Evolutionary conservation across 2,797 vertebrate species (phyloP).

Genomic region (Atherinosoma microstoma): DNA sequence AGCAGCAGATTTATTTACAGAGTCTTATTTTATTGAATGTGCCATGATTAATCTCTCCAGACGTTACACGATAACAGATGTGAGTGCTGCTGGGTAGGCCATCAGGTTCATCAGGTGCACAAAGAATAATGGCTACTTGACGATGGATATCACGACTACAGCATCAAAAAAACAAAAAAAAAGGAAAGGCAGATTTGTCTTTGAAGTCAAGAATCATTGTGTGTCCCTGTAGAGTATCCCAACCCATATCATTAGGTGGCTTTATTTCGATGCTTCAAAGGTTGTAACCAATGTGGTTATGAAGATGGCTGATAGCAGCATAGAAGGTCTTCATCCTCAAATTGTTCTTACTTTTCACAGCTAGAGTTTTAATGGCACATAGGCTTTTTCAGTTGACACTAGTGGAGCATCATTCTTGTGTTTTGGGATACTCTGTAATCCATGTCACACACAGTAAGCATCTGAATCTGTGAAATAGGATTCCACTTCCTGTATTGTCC

Average conservation of each 20-base stretch:
- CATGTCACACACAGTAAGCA: constrained; percentile 49
- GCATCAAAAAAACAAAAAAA: constrained; percentile 36
- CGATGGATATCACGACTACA: constrained; percentile 44
- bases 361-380: constrained; percentile 40
- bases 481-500: constrained; percentile 61
- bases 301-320: constrained; percentile 38
- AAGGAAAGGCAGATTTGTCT: constrained; percentile 57
- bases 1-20: constrained; percentile 40
- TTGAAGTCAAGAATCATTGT: constrained; percentile 48
- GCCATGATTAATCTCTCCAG: constrained; percentile 54
- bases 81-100: constrained; percentile 41
- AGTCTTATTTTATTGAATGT: constrained; percentile 45
- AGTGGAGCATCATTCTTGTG: constrained; percentile 44
- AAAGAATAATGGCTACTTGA: constrained; percentile 61
- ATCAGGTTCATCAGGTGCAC: constrained; percentile 68
- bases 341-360: constrained; percentile 40
- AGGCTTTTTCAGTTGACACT: constrained; percentile 44
- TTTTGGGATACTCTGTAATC: constrained; percentile 50
- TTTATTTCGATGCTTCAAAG: constrained; percentile 48
- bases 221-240: constrained; percentile 38
- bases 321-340: constrained; percentile 37
- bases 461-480: constrained; percentile 62
- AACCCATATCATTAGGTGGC: constrained; percentile 51
- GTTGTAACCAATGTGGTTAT: constrained; percentile 44
- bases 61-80: constrained; percentile 58